phyloP scores from a whole-genome alignment of 2,113 vertebrate species.

The Zosterops pallidus region DNA sequence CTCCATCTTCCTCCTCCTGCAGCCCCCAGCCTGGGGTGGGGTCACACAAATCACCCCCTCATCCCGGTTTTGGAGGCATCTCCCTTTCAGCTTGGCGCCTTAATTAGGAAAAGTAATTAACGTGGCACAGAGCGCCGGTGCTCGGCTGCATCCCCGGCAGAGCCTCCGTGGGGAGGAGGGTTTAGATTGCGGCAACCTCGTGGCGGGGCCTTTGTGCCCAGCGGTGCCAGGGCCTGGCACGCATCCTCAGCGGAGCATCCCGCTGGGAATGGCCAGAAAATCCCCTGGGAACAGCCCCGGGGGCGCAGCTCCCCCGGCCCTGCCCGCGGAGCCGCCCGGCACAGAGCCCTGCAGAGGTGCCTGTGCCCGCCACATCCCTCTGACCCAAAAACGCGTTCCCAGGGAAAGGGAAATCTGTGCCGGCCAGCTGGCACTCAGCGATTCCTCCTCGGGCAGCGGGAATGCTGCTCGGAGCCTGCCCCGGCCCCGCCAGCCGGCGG shows the following conservation, averaged over 20 bases:
- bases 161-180: not conserved
- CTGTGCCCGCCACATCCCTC: not conserved
- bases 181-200: not conserved
- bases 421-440: not conserved
- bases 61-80: not conserved
- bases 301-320: not conserved
- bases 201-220: not conserved
- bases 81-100: not conserved
- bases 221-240: not conserved
- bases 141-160: not conserved
- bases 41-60: not conserved
- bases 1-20: not conserved
- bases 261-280: fast-evolving
- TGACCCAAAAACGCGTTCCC: not conserved
- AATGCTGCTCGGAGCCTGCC: not conserved
- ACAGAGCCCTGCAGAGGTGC: not conserved
- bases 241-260: not conserved
- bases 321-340: not conserved
- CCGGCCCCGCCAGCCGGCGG: not conserved
- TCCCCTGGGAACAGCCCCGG: not conserved
- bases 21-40: not conserved
- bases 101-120: slow-evolving; percentile 33
- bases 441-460: not conserved
- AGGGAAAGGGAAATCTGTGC: not conserved
- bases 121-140: fast-evolving